Evolutionary conservation across 2,888 invertebrate genomes (phyloP).

Genomic region (Antitype chi): DNA sequence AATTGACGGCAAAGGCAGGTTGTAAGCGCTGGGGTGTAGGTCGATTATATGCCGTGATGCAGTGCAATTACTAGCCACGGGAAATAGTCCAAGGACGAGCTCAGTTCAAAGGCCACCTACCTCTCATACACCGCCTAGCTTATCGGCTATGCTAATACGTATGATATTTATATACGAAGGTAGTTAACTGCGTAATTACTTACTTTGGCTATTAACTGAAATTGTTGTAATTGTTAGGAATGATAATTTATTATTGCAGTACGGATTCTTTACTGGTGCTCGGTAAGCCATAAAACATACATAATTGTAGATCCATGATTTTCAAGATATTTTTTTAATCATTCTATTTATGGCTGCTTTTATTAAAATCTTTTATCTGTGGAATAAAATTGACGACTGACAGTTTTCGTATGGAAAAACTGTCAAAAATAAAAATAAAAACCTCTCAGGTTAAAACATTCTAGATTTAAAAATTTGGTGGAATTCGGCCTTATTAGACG

Average conservation of each 20-base stretch:
- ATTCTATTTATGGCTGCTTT: not conserved
- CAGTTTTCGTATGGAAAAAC: too few species aligned
- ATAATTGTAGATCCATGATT: slow-evolving; percentile 29
- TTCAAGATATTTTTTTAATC: not conserved
- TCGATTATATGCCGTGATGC: slow-evolving; percentile 84
- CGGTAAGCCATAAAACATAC: slow-evolving; percentile 14
- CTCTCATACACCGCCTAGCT: slow-evolving; percentile 57
- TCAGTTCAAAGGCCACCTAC: slow-evolving; percentile 76
- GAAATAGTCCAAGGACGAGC: slow-evolving; percentile 86
- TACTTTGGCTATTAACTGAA: slow-evolving; percentile 38
- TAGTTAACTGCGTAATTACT: slow-evolving; percentile 51
- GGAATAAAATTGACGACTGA: too few species aligned
- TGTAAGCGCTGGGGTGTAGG: slow-evolving; percentile 68
- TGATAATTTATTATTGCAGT: slow-evolving; percentile 38
- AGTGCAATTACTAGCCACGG: slow-evolving; percentile 84
- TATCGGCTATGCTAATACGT: slow-evolving; percentile 52
- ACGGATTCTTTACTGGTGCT: slow-evolving; percentile 26
- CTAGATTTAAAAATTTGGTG: too few species aligned
- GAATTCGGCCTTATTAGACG: not conserved
- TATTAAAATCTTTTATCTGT: too few species aligned
- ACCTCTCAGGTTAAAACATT: too few species aligned
- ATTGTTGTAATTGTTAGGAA: slow-evolving; percentile 12
- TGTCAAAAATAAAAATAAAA: too few species aligned
- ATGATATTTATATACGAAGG: slow-evolving; percentile 39
- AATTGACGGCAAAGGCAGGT: slow-evolving; percentile 63